Percentiles rank a stretch among this genome's conserved stretches.
Conservation (phyloP, 2,113 vertebrate genomes). For the Bos javanicus region DNA sequence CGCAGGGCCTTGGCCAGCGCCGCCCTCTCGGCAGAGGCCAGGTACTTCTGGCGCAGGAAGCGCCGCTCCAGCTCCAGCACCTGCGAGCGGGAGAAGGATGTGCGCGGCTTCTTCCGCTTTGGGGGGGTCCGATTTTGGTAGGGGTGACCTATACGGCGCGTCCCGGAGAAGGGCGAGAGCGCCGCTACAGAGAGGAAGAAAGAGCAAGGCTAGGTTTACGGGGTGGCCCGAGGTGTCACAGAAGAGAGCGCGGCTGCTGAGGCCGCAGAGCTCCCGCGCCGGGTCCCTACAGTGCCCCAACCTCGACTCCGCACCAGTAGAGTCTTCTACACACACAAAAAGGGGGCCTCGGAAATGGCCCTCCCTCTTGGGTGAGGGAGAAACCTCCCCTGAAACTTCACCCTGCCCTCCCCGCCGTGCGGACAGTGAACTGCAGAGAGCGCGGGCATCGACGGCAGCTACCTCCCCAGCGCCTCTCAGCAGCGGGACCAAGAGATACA, state of each 20-base stretch:
- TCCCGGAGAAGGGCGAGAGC: slow-evolving; percentile 92
- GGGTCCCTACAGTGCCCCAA: not conserved
- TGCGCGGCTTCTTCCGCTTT: slow-evolving; percentile 98
- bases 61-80: slow-evolving; percentile 98
- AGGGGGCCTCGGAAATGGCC: not conserved
- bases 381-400: slow-evolving; percentile 30
- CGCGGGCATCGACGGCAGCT: not conserved
- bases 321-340: not conserved
- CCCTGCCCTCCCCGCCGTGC: not conserved
- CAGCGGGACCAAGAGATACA: not conserved
- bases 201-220: not conserved
- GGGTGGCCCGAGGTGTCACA: not conserved
- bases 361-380: slow-evolving; percentile 2
- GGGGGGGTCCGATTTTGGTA: slow-evolving; percentile 99
- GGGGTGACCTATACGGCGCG: slow-evolving; percentile 94
- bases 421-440: not conserved
- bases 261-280: not conserved
- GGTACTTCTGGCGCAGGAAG: slow-evolving; percentile 96
- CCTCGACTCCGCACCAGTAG: not conserved
- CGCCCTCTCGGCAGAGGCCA: slow-evolving; percentile 89
- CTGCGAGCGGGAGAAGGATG: slow-evolving; percentile 96
- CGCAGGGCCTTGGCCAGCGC: slow-evolving; percentile 95
- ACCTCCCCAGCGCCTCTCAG: not conserved
- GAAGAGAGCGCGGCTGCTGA: not conserved
- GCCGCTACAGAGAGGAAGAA: slow-evolving; percentile 81